These are phyloP conservation scores for Columbina picui DNA, from an alignment of 2,113 vertebrate species.

Conservation along the genomic window DNA sequence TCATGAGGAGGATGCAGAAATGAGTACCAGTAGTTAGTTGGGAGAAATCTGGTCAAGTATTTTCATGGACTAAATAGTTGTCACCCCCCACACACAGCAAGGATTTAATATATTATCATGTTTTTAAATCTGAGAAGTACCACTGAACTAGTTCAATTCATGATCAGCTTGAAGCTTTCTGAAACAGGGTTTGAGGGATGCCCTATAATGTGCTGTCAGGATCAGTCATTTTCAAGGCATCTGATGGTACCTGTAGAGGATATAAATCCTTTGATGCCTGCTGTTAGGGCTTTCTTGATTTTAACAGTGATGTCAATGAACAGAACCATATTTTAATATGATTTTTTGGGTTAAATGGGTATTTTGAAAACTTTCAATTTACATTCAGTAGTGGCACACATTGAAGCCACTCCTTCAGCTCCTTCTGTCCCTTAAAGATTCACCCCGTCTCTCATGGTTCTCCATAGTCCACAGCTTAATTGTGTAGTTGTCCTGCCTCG, in stretches of 20 bases:
- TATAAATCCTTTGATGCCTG: neutral
- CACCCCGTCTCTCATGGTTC: neutral
- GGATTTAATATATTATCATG: fast-evolving
- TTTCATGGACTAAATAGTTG: neutral
- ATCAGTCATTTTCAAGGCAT: neutral
- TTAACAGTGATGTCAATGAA: neutral
- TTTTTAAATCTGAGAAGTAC: neutral
- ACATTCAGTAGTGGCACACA: neutral
- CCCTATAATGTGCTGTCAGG: neutral
- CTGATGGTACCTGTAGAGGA: neutral
- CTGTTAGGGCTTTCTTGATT: neutral
- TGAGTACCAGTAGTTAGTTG: neutral
- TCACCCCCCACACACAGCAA: neutral
- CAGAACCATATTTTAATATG: neutral
- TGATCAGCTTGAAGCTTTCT: neutral
- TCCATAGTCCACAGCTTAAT: neutral
- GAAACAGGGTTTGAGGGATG: neutral
- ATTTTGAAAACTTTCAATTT: neutral
- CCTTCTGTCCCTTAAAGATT: neutral
- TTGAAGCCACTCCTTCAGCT: neutral
- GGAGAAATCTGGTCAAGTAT: neutral
- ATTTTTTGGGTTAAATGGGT: neutral
- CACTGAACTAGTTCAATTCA: neutral
- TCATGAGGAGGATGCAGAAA: neutral
- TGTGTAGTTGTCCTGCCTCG: neutral